Conservation (phyloP, 1,140 invertebrate genomes). For the Ganaspis sp. region DNA sequence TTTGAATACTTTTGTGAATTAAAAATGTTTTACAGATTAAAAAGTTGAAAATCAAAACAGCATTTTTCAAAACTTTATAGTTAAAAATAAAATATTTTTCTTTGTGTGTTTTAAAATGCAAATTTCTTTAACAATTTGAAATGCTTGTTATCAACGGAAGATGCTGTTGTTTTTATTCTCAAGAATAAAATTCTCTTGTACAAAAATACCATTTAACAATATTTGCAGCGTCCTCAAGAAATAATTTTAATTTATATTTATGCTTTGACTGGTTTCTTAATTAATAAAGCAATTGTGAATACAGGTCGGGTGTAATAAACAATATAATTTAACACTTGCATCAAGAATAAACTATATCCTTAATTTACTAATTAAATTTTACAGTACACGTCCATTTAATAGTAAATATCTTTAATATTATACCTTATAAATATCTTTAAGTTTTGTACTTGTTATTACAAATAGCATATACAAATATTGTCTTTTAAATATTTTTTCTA, state of each 20-base stretch:
- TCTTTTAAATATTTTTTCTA: no score
- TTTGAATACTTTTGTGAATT: no score
- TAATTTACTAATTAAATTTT: neutral
- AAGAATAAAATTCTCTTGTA: constrained; percentile 9
- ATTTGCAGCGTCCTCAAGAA: neutral
- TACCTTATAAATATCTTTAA: no score
- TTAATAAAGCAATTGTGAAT: constrained; percentile 11
- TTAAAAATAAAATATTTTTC: neutral
- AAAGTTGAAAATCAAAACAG: no score
- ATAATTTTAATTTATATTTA: constrained; percentile 6
- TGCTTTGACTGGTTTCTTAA: constrained; percentile 7
- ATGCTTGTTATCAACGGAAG: constrained; percentile 1
- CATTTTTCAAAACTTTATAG: no score
- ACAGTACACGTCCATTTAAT: no score
- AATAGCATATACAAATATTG: no score
- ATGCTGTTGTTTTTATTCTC: neutral
- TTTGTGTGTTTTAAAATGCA: constrained; percentile 1
- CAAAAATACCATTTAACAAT: constrained; percentile 8
- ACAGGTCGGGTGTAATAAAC: neutral
- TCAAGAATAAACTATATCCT: neutral
- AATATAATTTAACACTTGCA: neutral
- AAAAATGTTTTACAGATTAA: no score
- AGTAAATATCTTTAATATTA: no score
- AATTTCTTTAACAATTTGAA: constrained; percentile 10
- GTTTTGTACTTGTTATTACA: no score